Percentiles rank a stretch among this genome's conserved stretches.
These are phyloP conservation scores for Apamea monoglypha DNA, from an alignment of 2,888 invertebrate genomes.

Conservation along the genomic window DNA sequence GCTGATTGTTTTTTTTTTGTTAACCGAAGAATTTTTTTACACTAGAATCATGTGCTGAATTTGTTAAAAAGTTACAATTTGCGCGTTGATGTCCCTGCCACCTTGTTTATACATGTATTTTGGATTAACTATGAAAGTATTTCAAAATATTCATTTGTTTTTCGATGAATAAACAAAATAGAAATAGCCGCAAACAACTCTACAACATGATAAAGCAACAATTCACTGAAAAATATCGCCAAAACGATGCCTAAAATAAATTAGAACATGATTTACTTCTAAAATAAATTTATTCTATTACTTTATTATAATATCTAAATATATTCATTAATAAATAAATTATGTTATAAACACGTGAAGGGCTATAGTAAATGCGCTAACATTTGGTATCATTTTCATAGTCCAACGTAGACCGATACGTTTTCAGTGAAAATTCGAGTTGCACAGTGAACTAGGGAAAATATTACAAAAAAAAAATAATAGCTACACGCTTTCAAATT, in stretches of 20 bases:
- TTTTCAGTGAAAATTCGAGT: conserved; percentile 28
- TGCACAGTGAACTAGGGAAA: conserved; percentile 29
- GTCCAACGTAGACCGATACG: conserved; percentile 51
- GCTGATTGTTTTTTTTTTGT: no score
- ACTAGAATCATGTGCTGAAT: no score
- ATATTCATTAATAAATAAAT: conserved; percentile 66
- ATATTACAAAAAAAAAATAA: conserved; percentile 1
- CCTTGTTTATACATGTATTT: conserved; percentile 30
- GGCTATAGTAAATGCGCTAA: conserved; percentile 78
- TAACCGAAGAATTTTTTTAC: no score
- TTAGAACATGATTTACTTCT: conserved; percentile 56
- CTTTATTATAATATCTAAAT: conserved; percentile 62
- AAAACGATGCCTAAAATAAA: conserved; percentile 56
- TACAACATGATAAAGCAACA: conserved; percentile 22
- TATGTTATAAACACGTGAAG: conserved; percentile 59
- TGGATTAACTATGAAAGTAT: conserved; percentile 16
- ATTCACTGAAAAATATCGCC: conserved; percentile 57
- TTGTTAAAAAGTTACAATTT: no score
- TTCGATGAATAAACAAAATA: conserved; percentile 18
- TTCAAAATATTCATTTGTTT: conserved; percentile 4
- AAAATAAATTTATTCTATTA: conserved; percentile 68
- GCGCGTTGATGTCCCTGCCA: not conserved
- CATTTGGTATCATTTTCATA: conserved; percentile 77
- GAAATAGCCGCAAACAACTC: conserved; percentile 65
- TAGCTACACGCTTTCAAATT: not conserved